Base-by-base conservation (phyloP, 2,113 vertebrate genomes). In the Pogona vitticeps region DNA sequence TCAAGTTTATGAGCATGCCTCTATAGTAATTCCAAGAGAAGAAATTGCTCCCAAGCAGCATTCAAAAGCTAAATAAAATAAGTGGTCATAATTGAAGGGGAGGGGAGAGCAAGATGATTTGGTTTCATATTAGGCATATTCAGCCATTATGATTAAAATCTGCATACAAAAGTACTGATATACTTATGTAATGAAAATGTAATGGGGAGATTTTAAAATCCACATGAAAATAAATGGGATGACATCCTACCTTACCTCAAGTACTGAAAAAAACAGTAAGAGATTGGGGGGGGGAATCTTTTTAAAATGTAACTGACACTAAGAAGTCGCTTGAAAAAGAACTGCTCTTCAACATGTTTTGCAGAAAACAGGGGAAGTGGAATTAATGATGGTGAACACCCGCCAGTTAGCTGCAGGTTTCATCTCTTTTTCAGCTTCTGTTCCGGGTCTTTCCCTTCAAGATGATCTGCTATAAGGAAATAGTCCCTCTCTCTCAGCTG, bases 401-500 rank as follows among this genome's bases (percentile, higher is more conserved):
- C 17, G 70, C 71, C 70, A 83, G 9, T 80, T 86, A 80, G 67
- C 6, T 3, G 82, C 17, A 89, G 80, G 40, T 76, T 21, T 13
- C 56, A 2, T 80, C 0, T 89, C 80, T 38, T 56, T 46, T 61
- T 71, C 81, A 26, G 31, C 8, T 83, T 83, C 28, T 6, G 38
- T 80, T 91, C 84, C 83, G 23, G 72, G 76, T 65, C 82, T 6
- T 79, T 85, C 85, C 72, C 42, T 18, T 59, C 65, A 58, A 63
- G 8, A 72, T 80, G 36, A 77, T 56, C 75, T 82, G 38, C 18
- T 70, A 2, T 6, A 76, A 63, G 42, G 13, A 83, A 91, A 87
- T 33, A 73, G 13, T 17, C 68, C 52, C 23, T 59, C 2, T 59
- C 28, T 71, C 89, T 86, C 20, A 28, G 23, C 67, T 33, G 13